phyloP scores from a whole-genome alignment of 2,113 vertebrate genomes.

The Oceanodroma tethys region DNA sequence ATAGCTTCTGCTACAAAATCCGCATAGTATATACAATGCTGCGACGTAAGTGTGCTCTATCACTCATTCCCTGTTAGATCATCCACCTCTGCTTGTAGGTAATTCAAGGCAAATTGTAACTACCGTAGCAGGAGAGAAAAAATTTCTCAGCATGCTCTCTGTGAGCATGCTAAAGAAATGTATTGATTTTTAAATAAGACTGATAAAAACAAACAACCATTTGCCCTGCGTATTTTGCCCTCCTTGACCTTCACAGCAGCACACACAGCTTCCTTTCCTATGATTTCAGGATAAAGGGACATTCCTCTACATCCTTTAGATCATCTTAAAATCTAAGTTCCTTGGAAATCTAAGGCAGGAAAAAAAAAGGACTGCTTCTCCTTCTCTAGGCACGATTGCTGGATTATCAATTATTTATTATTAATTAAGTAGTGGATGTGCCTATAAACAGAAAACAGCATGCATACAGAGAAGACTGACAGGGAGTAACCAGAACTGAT shows the following conservation, averaged over 20 bases:
- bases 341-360: neutral
- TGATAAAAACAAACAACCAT: neutral
- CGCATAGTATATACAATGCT: rapidly evolving
- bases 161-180: neutral
- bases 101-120: neutral
- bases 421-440: neutral
- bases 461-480: neutral
- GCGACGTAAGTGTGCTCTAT: neutral
- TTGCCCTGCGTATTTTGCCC: neutral
- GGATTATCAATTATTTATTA: neutral
- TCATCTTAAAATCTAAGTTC: neutral
- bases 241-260: neutral
- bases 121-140: neutral
- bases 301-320: neutral
- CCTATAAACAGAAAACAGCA: neutral
- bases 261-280: neutral
- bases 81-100: neutral
- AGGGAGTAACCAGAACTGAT: neutral
- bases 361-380: neutral
- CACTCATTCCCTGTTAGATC: neutral
- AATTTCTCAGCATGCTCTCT: neutral
- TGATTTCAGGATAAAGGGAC: neutral
- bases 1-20: neutral
- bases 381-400: neutral
- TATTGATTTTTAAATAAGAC: neutral